Percentiles rank a stretch among this genome's conserved stretches.
Conservation (phyloP, 2,113 vertebrate species). For the Paradoxurus hermaphroditus region DNA sequence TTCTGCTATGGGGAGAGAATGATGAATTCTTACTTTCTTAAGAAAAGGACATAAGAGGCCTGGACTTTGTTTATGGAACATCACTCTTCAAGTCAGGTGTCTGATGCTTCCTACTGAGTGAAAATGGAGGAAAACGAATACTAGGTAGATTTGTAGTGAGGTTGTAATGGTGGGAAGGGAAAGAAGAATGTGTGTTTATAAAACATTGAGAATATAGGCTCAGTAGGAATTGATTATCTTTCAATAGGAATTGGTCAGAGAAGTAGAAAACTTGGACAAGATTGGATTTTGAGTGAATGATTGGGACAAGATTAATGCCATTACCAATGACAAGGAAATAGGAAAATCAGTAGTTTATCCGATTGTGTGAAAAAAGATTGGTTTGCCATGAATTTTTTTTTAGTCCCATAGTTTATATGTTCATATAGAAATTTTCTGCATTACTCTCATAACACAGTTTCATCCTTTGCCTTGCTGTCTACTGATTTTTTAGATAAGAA, state of each 20-base stretch:
- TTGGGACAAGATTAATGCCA: background rate
- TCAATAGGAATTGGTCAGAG: background rate
- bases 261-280: background rate
- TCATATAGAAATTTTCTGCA: background rate
- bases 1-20: background rate
- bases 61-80: background rate
- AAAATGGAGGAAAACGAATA: background rate
- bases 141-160: background rate
- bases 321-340: background rate
- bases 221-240: background rate
- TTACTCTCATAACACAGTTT: background rate
- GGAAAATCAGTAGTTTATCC: background rate
- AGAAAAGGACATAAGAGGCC: background rate
- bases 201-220: background rate
- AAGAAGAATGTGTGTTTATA: background rate
- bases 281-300: background rate
- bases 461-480: background rate
- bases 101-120: background rate
- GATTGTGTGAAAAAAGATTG: background rate
- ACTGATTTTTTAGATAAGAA: background rate
- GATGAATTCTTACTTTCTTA: background rate
- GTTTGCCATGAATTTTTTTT: background rate
- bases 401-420: background rate
- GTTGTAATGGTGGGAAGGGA: background rate
- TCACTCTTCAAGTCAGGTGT: background rate